phyloP scores from a whole-genome alignment of 2,797 vertebrate species.

The Xenopus petersii region DNA sequence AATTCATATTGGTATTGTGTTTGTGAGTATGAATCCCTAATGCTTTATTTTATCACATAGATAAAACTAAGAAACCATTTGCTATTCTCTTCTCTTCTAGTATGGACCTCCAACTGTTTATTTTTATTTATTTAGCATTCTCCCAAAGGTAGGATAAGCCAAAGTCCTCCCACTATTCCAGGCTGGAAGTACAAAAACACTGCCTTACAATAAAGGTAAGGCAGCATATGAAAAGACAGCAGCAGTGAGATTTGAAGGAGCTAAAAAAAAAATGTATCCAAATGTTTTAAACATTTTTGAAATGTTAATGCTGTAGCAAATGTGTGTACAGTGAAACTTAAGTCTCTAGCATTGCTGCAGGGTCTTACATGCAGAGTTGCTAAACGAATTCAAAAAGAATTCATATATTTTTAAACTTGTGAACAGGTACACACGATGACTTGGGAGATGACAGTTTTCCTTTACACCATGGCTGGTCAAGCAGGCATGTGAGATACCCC shows the following conservation, averaged over 20 bases:
- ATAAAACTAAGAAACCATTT: no score
- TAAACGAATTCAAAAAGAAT: background rate
- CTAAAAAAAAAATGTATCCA: background rate
- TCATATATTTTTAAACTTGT: background rate
- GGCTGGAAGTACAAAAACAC: no score
- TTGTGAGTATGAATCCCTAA: no score
- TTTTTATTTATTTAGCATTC: no score
- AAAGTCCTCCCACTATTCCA: no score
- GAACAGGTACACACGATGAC: background rate
- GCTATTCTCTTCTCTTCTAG: no score
- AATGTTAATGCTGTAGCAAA: background rate
- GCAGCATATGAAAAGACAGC: background rate
- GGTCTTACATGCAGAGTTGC: background rate
- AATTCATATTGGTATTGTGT: no score
- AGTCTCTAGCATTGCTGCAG: background rate
- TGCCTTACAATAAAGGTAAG: no score
- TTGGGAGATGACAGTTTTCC: background rate
- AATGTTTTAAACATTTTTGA: background rate
- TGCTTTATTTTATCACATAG: no score
- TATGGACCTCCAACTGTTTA: no score
- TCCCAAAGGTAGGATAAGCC: no score
- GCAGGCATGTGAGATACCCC: background rate
- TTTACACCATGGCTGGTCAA: background rate
- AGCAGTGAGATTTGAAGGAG: background rate
- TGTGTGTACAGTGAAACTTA: background rate